A percentile compares a stretch with the other conserved stretches of the same genome.
phyloP scores from a whole-genome alignment of 2,797 vertebrate species.

The Tragelaphus oryx region DNA sequence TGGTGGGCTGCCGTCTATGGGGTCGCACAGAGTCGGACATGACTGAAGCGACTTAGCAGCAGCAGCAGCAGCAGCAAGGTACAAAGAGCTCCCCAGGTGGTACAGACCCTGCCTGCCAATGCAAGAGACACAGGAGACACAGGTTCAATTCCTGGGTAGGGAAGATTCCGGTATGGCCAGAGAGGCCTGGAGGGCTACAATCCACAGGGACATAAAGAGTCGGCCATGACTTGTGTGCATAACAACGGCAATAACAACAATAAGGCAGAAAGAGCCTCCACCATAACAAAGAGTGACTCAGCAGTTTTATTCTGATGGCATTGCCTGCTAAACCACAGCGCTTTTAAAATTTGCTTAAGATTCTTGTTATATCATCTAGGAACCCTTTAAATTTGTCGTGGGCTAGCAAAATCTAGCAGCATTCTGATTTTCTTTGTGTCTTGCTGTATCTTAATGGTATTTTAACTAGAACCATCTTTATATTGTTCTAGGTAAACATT shows the following conservation, averaged over 20 bases:
- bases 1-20: no score
- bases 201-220: background rate
- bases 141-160: background rate
- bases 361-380: background rate
- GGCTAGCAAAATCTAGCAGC: background rate
- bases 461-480: background rate
- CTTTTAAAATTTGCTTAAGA: background rate
- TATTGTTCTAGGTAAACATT: background rate
- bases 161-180: background rate
- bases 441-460: background rate
- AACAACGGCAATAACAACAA: background rate
- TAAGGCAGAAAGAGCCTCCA: background rate
- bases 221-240: background rate
- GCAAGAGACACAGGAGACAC: background rate
- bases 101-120: background rate
- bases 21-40: no score
- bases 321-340: background rate
- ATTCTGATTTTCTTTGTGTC: background rate
- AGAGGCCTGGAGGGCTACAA: background rate
- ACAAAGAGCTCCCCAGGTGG: background rate
- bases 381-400: background rate
- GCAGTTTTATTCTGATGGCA: background rate
- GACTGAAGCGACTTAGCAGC: no score
- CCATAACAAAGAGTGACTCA: no score
- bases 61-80: background rate